Evolutionary conservation across 2,113 vertebrate genomes (phyloP).

Genomic region (Puma concolor): DNA sequence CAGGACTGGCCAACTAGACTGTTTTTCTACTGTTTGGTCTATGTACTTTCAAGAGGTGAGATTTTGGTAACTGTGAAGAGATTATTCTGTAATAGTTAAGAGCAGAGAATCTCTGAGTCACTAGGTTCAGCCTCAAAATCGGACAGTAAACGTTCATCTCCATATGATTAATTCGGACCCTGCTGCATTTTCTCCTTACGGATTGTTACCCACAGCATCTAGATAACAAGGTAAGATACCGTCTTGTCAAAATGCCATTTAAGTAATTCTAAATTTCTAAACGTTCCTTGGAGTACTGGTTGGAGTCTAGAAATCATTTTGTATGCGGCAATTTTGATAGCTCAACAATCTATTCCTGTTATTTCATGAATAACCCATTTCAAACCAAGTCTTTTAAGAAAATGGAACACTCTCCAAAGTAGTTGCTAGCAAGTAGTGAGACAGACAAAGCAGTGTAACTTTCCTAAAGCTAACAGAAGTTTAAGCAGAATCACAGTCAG

Average conservation of each 20-base stretch:
- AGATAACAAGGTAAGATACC: background rate
- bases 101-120: background rate
- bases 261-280: conserved; percentile 18
- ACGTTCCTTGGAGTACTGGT: background rate
- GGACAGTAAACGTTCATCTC: background rate
- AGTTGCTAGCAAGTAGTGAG: background rate
- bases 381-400: background rate
- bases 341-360: background rate
- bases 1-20: background rate
- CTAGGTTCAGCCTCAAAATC: background rate
- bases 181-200: background rate
- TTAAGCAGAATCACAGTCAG: background rate
- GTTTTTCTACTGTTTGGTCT: background rate
- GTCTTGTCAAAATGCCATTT: background rate
- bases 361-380: background rate
- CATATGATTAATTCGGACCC: background rate
- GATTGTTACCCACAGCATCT: background rate
- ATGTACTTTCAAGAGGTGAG: background rate
- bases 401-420: background rate
- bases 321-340: background rate
- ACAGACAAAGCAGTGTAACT: background rate
- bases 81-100: background rate
- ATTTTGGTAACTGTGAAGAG: background rate
- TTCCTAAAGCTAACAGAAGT: background rate
- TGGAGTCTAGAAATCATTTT: background rate